These are phyloP conservation scores for Seira musarum DNA, from an alignment of 2,888 invertebrate genomes.

Conservation along the genomic window DNA sequence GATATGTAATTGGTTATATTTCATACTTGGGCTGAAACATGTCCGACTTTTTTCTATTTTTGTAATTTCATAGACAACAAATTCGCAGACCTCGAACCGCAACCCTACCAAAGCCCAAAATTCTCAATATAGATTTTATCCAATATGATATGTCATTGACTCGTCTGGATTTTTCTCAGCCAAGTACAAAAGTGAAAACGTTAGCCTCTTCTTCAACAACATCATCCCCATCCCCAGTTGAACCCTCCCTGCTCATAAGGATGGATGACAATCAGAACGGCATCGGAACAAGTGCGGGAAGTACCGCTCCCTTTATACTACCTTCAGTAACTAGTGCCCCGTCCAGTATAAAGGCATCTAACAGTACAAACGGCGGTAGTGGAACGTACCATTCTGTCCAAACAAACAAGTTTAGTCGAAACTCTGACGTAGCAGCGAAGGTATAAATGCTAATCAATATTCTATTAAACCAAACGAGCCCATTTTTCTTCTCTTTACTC, in stretches of 20 bases:
- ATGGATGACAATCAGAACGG: conserved; percentile 61
- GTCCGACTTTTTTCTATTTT: conserved; percentile 3
- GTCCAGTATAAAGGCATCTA: conserved; percentile 19
- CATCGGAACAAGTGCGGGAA: conserved; percentile 18
- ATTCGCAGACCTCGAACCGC: conserved; percentile 64
- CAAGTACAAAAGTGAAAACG: not conserved
- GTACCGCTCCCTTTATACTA: conserved; percentile 51
- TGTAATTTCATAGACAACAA: conserved; percentile 36
- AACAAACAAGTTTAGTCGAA: conserved; percentile 26
- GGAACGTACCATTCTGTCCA: conserved; percentile 43
- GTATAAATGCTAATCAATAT: conserved; percentile 35
- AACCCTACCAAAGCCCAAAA: conserved; percentile 65
- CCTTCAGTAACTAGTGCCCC: conserved; percentile 48
- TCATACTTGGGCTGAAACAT: no score
- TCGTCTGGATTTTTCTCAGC: conserved; percentile 64
- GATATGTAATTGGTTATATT: no score
- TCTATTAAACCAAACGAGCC: conserved; percentile 13
- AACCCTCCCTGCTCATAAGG: conserved; percentile 30
- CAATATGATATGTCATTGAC: conserved; percentile 69
- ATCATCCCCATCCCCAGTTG: conserved; percentile 38
- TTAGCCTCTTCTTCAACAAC: conserved; percentile 4
- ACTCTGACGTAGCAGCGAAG: conserved; percentile 43
- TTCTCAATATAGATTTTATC: conserved; percentile 68
- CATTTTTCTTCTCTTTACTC: conserved; percentile 24
- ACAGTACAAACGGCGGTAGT: conserved; percentile 7